These are phyloP conservation scores for Melikaiella ostensackeni DNA, from an alignment of 2,888 invertebrate genomes.

Conservation along the genomic window DNA sequence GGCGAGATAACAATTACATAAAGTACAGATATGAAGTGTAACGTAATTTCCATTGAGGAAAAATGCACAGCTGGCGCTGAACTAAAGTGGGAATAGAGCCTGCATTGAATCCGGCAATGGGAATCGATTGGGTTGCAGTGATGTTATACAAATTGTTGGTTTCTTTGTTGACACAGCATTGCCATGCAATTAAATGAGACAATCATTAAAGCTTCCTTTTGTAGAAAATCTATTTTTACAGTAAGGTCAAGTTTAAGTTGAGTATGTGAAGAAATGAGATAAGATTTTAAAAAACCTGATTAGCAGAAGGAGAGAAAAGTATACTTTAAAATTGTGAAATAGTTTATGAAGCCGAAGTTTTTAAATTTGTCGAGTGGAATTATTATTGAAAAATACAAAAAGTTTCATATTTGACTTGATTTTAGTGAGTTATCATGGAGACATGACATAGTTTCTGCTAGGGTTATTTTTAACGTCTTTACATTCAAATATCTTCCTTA, in stretches of 20 bases:
- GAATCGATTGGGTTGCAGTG: conserved; percentile 13
- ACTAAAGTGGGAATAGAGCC: neutral
- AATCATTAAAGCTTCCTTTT: neutral
- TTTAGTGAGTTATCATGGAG: too few relatives aligned
- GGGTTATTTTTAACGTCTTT: too few relatives aligned
- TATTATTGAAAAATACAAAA: too few relatives aligned
- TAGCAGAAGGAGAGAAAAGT: too few relatives aligned
- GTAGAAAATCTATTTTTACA: neutral
- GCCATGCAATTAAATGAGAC: neutral
- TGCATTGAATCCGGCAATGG: conserved; percentile 5
- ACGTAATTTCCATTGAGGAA: neutral
- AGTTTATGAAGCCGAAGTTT: too few relatives aligned
- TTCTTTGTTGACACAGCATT: neutral
- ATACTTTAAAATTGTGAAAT: too few relatives aligned
- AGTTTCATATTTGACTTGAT: too few relatives aligned
- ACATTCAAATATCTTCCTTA: too few relatives aligned
- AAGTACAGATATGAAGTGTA: neutral
- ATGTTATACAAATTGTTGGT: neutral
- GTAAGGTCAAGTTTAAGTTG: neutral
- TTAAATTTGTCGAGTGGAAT: too few relatives aligned
- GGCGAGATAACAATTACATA: conserved; percentile 21
- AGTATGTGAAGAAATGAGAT: neutral
- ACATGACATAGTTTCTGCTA: too few relatives aligned
- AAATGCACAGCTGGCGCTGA: neutral
- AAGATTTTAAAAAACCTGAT: too few relatives aligned